Base-by-base conservation (phyloP, 2,888 invertebrate genomes). In the Heliconius ismenius region DNA sequence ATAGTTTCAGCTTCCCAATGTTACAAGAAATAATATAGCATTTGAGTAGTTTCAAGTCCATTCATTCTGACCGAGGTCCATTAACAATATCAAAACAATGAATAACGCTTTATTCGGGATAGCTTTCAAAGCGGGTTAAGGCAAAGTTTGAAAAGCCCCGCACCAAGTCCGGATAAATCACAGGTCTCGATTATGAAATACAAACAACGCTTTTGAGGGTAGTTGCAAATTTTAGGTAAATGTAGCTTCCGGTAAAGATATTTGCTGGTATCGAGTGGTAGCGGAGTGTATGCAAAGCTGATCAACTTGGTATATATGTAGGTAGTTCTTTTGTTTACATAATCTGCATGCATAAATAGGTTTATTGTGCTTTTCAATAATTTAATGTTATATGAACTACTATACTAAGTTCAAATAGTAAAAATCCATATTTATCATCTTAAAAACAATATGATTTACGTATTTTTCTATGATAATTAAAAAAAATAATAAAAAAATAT, bases 141-240 rank as follows among this genome's bases (percentile, higher is more conserved):
- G 73, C 80, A 81, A 82, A 83, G 81, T 82, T 83, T 81, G 83
- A 80, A 83, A 80, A 81, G 76, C 80, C 76, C 77, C 78, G 78
- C 80, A 82, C 80, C 76, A 76, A 79, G 82, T 83, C 62, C 78
- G 76, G 79, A 89, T 86, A 86, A 89, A 89, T 87, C 87, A 87
- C 87, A 86, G 88, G 86, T 88, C 86, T 86, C 83, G 79, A 83
- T 87, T 87, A 89, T 89, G 87, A 85, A 89, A 90, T 80, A 82
- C 83, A 88, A 90, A 89, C 88, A 88, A 60, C 75, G 64, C 54
- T 67, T 49, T 73, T 77, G 70, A 68, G 63, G 63, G 68, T 73
- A 64, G 73, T 76, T 58, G 73, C 74, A 76, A 72, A 76, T 70
- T 77, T 69, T 68, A 69, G 68, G 54, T 77, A 67, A 67, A 73